A percentile compares a stretch with the other conserved stretches of the same genome.
phyloP scores from a whole-genome alignment of 2,797 vertebrate species.

The Cheracebus regulus region DNA sequence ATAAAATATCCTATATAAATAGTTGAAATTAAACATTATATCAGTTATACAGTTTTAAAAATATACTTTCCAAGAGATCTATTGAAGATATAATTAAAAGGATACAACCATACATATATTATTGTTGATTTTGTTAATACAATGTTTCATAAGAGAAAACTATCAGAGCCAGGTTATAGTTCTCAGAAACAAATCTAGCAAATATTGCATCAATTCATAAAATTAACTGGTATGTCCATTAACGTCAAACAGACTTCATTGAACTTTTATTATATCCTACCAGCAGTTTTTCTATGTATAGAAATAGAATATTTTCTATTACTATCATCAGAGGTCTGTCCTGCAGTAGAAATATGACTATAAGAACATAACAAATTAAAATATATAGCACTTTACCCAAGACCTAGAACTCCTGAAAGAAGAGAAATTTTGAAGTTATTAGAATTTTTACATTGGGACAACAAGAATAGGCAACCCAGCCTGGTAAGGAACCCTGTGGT shows the following conservation, averaged over 20 bases:
- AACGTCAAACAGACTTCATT: not conserved
- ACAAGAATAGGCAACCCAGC: not conserved
- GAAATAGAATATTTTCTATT: not conserved
- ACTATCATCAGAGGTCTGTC: not conserved
- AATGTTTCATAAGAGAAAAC: conserved; percentile 3
- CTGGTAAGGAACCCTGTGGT: not conserved
- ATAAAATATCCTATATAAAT: not conserved
- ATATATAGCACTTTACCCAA: not conserved
- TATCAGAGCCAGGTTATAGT: not conserved
- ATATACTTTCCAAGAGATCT: not conserved
- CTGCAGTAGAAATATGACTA: not conserved
- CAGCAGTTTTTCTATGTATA: not conserved
- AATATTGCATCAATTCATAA: not conserved
- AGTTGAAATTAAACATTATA: conserved; percentile 29
- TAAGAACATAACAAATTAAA: not conserved
- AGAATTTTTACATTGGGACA: not conserved
- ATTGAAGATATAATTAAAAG: conserved; percentile 19
- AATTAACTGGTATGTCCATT: not conserved
- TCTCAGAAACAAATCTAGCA: conserved; percentile 19
- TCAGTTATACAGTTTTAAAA: not conserved
- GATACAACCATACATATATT: not conserved
- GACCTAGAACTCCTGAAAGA: not conserved
- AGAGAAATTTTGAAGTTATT: not conserved
- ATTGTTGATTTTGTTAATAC: not conserved
- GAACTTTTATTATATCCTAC: not conserved